These are phyloP conservation scores for Callithrix jacchus DNA, from an alignment of 2,113 vertebrate species.

Conservation along the genomic window DNA sequence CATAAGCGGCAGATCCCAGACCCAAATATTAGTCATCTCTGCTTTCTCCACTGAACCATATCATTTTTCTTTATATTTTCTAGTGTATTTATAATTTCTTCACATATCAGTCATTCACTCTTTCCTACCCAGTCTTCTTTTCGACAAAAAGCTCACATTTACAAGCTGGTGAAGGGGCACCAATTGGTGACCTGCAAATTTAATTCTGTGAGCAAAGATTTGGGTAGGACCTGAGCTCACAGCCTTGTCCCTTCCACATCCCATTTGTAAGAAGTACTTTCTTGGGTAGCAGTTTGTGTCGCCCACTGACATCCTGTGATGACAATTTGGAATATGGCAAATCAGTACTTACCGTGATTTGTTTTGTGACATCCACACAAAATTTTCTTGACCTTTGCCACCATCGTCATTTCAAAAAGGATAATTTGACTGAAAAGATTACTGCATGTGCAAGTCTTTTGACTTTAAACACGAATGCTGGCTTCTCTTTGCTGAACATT, in stretches of 20 bases:
- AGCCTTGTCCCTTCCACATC: no score
- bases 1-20: not conserved
- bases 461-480: not conserved
- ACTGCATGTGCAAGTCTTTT: no score
- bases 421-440: not conserved
- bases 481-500: not conserved
- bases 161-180: not conserved
- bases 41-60: not conserved
- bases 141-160: not conserved
- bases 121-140: not conserved
- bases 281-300: not conserved
- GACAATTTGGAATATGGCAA: rapidly evolving
- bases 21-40: not conserved
- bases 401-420: not conserved
- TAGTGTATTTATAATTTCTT: not conserved
- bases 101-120: not conserved
- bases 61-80: not conserved
- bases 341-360: no score
- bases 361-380: not conserved
- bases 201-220: not conserved
- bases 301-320: rapidly evolving
- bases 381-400: not conserved
- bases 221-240: not conserved
- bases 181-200: not conserved
- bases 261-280: not conserved